These are phyloP conservation scores for Eptesicus fuscus DNA, from an alignment of 2,113 vertebrate genomes.

Conservation along the genomic window DNA sequence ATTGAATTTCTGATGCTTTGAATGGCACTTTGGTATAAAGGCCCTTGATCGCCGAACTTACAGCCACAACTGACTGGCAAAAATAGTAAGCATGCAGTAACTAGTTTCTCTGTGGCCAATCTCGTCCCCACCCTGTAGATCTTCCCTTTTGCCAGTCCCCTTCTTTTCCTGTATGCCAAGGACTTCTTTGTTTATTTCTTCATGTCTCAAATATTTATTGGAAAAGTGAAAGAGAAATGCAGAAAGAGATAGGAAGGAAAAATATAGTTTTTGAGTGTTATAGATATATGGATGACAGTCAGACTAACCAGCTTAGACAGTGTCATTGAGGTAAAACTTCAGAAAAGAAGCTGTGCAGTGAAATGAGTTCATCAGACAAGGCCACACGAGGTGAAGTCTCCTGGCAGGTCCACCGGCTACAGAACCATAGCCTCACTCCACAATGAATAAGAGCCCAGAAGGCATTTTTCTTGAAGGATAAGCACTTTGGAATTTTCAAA, in stretches of 20 bases:
- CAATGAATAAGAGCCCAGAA: background rate
- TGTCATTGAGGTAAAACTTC: background rate
- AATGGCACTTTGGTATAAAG: background rate
- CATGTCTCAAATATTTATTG: background rate
- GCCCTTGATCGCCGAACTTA: background rate
- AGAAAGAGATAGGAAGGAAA: background rate
- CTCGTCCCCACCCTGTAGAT: background rate
- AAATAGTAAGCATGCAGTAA: background rate
- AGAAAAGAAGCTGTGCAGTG: background rate
- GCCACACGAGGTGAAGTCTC: background rate
- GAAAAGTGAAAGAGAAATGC: background rate
- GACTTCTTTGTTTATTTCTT: background rate
- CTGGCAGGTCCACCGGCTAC: background rate
- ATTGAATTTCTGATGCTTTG: background rate
- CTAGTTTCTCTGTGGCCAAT: background rate
- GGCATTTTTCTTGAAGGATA: constrained; percentile 10
- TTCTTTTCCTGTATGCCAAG: background rate
- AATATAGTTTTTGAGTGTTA: background rate
- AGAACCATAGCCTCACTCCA: background rate
- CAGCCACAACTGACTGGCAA: background rate
- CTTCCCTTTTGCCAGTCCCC: background rate
- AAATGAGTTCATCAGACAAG: background rate
- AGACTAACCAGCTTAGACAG: background rate
- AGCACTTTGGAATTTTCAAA: constrained; percentile 18
- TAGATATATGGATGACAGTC: background rate